Conservation (phyloP, 35 echinoderm and acorn worm species). For the Heliocidaris erythrogramma region DNA sequence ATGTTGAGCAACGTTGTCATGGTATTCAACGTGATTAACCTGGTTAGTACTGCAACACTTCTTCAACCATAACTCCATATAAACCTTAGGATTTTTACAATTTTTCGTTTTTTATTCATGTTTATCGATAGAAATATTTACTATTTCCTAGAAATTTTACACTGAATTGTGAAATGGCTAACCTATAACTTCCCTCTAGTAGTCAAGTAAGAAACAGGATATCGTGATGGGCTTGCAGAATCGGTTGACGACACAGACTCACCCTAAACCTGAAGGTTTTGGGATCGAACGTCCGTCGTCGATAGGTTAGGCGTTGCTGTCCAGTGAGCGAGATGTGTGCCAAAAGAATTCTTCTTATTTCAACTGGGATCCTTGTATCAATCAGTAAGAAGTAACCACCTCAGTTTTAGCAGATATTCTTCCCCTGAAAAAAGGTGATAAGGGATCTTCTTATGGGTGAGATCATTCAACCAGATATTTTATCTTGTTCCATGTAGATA, state of each 20-base stretch:
- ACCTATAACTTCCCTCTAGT: neutral
- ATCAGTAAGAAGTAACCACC: neutral
- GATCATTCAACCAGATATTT: neutral
- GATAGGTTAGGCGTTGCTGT: neutral
- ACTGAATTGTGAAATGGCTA: neutral
- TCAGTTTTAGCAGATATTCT: neutral
- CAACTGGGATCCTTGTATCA: neutral
- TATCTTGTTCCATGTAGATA: too few relatives aligned
- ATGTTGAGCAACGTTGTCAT: slow-evolving; percentile 22
- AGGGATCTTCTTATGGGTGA: neutral
- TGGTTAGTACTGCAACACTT: neutral
- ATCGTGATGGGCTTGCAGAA: neutral
- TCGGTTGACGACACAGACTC: neutral
- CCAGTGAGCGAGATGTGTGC: neutral
- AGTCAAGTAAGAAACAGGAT: neutral
- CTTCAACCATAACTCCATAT: neutral
- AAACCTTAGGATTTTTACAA: neutral
- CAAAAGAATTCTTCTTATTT: neutral
- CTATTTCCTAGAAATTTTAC: neutral
- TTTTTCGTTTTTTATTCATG: neutral
- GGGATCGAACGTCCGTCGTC: neutral
- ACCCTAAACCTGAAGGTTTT: neutral
- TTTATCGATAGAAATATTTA: neutral
- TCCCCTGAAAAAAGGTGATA: neutral
- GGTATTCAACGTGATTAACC: slow-evolving; percentile 38